Evolutionary conservation across 2,797 vertebrate genomes (phyloP), one percentile per base, ranked within the genome.

Genomic region (Tenualosa thibaudeaui): DNA sequence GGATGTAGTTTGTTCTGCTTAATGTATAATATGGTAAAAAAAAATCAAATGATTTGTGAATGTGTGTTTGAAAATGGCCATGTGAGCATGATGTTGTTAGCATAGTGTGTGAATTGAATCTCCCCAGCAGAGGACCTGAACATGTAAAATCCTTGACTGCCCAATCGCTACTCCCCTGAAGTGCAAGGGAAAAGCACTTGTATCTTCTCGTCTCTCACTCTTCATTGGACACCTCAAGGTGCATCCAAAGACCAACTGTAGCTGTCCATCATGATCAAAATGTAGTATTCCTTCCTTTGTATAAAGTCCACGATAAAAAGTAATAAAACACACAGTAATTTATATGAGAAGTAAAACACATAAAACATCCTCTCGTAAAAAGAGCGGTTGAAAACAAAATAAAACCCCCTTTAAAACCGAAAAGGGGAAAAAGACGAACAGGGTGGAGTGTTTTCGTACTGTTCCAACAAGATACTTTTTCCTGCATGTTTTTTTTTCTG

Each of bases 371-470:
- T 46, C 37, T 83, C 6, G 49, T 53, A 81, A 81, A 56, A 53
- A 24, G 60, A 40, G 37, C 49, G 26, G 82, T 46, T 71, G 50
- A 84, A 56, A 65, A 68, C 1, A 82, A 83, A n/a, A 83, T 17
- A 54, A 83, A 87, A 84, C 51, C 75, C 81, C 75, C 81, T 81
- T 54, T 82, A 26, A 54, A 81, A 65, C 10, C 17, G 51, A 37
- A 68, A 17, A 40, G 53, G 49, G 85, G 71, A 62, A 83, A 49
- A 60, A 58, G 15, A 60, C 60, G 43, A 82, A 56, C 49, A 8
- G 58, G 75, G 54, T n/a, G 83, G 84, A 86, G 89, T 83, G 84
- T 87, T 86, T 78, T 81, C 8, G 13, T 40, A 62, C 81, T 75
- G 51, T 83, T 19, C 65, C 65, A 46, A 81, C 40, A 50, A 87